Base-by-base conservation (phyloP, 30 jellyfish, hydroid and myxozoan species). In the Turritopsis dohrnii region DNA sequence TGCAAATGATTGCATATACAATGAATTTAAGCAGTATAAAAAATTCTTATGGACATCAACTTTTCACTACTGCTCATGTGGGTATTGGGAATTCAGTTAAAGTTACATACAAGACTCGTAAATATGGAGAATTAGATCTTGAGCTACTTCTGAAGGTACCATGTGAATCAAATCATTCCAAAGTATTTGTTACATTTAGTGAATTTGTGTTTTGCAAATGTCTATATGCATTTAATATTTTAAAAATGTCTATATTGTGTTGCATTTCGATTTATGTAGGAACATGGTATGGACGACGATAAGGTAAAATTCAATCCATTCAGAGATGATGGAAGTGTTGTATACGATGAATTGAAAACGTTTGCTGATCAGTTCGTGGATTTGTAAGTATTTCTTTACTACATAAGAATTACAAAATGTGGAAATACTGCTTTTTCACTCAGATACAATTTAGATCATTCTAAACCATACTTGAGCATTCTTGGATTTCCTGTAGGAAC, bases 271-370 rank as follows among this genome's bases (percentile, higher is more conserved):
- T 65, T 26, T 80, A 21, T 16, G 17, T 26, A 80, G 87, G 26
- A 25, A 52, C 87, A 65, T 24, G 87, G 87, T 5, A 24, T 80
- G 20, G 53, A 53, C 54, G 87, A 80, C 29, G 5, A 13, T 22
- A 22, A 31, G 21, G 20, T 80, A 0, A 80, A 65, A 20, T 90
- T 81, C 76, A 79, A 65, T 29, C 97, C 97, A 5, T 90, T 80
- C 26, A 87, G 97, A 27, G 97, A 90, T 29, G 97, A 90, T 71
- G 95, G 95, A 53, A 82, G 60, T 52, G 91, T 90, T 0, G 79
- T 89, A 0, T 74, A 80, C 65, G 54, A 66, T 26, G 85, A 83
- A 28, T 28, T 89, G 20, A 84, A 80, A 26, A 28, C 80, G 18
- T 89, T 84, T 60, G 80, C 94, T 28, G 74, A 65, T 41, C 89